phyloP scores from a whole-genome alignment of 2,113 vertebrate genomes.

The Carassius gibelio region DNA sequence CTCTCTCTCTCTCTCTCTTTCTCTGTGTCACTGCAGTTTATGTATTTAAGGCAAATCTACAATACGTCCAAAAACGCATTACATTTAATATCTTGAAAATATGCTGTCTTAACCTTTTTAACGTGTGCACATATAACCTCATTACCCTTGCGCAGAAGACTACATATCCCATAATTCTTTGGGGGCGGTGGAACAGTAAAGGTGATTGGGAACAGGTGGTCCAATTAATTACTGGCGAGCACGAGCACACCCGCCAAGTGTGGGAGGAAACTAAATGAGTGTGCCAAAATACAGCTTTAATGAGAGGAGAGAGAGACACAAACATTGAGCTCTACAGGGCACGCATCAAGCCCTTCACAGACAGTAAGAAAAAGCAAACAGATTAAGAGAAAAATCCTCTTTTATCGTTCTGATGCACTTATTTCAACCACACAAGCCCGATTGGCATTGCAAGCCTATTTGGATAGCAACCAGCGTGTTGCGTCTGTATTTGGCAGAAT shows the following conservation, averaged over 20 bases:
- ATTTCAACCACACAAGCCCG: conserved; percentile 23
- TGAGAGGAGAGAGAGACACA: conserved; percentile 1
- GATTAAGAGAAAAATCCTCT: conserved; percentile 38
- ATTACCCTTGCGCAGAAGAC: background rate
- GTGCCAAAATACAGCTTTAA: conserved; percentile 29
- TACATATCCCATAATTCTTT: conserved; percentile 19
- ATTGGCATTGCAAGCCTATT: conserved; percentile 11
- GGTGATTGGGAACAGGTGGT: conserved; percentile 60
- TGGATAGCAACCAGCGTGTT: conserved; percentile 29
- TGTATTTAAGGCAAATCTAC: background rate
- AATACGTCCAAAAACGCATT: conserved; percentile 1
- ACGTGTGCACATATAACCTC: background rate
- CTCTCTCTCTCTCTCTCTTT: no score
- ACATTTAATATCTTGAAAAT: conserved; percentile 21
- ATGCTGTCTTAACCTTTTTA: conserved; percentile 3
- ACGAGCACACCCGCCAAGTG: conserved; percentile 46
- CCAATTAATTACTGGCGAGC: conserved; percentile 58
- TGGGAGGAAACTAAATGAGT: conserved; percentile 13
- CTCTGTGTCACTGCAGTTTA: background rate
- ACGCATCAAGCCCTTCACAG: conserved; percentile 18
- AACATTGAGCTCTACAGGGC: conserved; percentile 11
- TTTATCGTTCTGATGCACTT: conserved; percentile 46
- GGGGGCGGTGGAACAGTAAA: conserved; percentile 1
- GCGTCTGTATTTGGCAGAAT: conserved; percentile 21
- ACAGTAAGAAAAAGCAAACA: conserved; percentile 31